Base-by-base conservation (phyloP, 1,140 invertebrate genomes). In the Scaptomyza montana region DNA sequence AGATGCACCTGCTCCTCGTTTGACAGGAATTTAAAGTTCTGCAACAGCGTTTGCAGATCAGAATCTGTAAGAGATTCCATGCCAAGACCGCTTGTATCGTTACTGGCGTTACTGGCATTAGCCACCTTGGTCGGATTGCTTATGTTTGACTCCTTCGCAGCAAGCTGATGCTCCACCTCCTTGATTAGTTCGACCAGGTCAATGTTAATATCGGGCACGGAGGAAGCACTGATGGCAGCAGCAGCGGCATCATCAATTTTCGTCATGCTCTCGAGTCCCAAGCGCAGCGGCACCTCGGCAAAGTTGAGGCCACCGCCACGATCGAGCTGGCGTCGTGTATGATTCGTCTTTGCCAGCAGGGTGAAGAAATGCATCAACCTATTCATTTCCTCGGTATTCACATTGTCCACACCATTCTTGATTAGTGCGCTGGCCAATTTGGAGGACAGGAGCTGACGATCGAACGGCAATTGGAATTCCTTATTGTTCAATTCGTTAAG, bases 21-120 rank as follows among this genome's bases (percentile, higher is more conserved):
- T 0, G 94, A 95, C 1, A 97, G 89, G 77, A 96, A 95, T 89
- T 95, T 95, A 74, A 97, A 97, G 86, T 96, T 97, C 81, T 96
- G 95, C 33, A 97, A 89, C 0, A 96, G 86, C 0, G 95, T 94
- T 74, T 96, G 95, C 16, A 97, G 86, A 76, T 97, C 96, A 0
- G 94, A 94, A 80, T 97, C 96, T 0, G 95, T 95, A 1, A 97
- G 89, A 16, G 94, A 94, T 60, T 96, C 96, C 93, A 96, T 95
- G n/a, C 91, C 92, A 53, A 39, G 39, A 5, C 12, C 82, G 75
- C 53, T 61, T 5, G 63, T 13, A 1, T 70, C 30, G 6, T 25
- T 25, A 4, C 1, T 55, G 4, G 8, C 12, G n/a, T 8, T 45
- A 7, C 10, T 36, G 46, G 30, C 8, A 7, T 8, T 43, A 46